These are phyloP conservation scores for Zootoca vivipara DNA, from an alignment of 2,113 vertebrate genomes.

Conservation along the genomic window DNA sequence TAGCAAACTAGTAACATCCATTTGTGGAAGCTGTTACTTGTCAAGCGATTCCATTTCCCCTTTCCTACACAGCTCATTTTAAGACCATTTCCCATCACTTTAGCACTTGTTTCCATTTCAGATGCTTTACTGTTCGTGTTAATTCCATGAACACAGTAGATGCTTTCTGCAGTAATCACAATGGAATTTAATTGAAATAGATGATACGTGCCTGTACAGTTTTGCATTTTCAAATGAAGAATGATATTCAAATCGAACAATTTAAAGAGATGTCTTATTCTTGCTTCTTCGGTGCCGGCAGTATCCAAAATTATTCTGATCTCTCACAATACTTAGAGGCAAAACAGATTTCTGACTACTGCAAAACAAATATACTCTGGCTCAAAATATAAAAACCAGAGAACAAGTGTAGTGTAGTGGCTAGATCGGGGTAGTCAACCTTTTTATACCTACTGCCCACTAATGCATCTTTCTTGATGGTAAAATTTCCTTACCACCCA, in stretches of 20 bases:
- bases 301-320: background rate
- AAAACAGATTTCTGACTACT: background rate
- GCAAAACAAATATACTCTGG: background rate
- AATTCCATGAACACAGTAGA: background rate
- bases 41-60: background rate
- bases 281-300: background rate
- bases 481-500: too few species aligned
- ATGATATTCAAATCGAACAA: background rate
- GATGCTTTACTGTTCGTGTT: background rate
- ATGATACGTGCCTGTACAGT: background rate
- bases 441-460: too few species aligned
- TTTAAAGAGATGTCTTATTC: background rate
- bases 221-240: background rate
- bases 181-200: background rate
- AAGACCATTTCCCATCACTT: background rate
- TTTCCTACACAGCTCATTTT: background rate
- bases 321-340: background rate
- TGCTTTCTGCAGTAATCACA: slow-evolving; percentile 3
- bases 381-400: too few species aligned
- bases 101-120: background rate
- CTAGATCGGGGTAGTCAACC: too few species aligned
- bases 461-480: too few species aligned
- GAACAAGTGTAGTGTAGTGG: too few species aligned
- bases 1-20: background rate
- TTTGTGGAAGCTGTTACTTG: background rate